Percentiles rank a stretch among this genome's conserved stretches.
These are phyloP conservation scores for Diplazon laetatorius DNA, from an alignment of 2,888 invertebrate genomes.

Conservation along the genomic window DNA sequence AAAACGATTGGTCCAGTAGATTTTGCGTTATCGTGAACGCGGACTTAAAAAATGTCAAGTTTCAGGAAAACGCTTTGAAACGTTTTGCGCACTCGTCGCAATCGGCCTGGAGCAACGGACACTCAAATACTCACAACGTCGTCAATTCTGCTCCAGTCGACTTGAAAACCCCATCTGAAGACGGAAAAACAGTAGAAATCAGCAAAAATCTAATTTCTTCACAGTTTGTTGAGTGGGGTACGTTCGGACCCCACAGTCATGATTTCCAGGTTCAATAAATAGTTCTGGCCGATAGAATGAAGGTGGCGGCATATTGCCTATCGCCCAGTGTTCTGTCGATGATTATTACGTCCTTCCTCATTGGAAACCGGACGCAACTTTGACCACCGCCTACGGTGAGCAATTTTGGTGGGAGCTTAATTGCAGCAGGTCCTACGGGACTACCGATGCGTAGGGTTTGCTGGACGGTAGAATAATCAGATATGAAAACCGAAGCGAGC, in stretches of 20 bases:
- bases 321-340: not conserved
- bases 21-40: too few species aligned
- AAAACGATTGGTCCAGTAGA: too few species aligned
- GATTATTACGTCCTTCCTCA: slow-evolving; percentile 29
- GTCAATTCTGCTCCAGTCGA: too few species aligned
- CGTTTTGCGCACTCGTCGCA: too few species aligned
- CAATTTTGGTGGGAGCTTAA: slow-evolving; percentile 77
- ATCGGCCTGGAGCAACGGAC: too few species aligned
- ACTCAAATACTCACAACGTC: too few species aligned
- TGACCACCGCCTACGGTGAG: slow-evolving; percentile 57
- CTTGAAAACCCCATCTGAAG: not conserved
- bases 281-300: slow-evolving; percentile 13
- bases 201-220: too few species aligned
- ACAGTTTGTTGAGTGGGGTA: too few species aligned
- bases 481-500: slow-evolving; percentile 69
- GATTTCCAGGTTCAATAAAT: slow-evolving; percentile 10
- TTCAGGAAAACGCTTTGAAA: too few species aligned
- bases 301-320: slow-evolving; percentile 34
- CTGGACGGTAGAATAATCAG: slow-evolving; percentile 70
- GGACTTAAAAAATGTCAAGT: too few species aligned
- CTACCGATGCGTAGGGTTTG: slow-evolving; percentile 45
- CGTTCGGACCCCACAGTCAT: too few species aligned
- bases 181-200: too few species aligned
- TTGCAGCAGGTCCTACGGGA: slow-evolving; percentile 71
- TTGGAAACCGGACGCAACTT: slow-evolving; percentile 66